Evolutionary conservation across 1,140 invertebrate species (phyloP), one percentile per base, ranked within the genome.

Genomic region (Thereuonema tuberculata): DNA sequence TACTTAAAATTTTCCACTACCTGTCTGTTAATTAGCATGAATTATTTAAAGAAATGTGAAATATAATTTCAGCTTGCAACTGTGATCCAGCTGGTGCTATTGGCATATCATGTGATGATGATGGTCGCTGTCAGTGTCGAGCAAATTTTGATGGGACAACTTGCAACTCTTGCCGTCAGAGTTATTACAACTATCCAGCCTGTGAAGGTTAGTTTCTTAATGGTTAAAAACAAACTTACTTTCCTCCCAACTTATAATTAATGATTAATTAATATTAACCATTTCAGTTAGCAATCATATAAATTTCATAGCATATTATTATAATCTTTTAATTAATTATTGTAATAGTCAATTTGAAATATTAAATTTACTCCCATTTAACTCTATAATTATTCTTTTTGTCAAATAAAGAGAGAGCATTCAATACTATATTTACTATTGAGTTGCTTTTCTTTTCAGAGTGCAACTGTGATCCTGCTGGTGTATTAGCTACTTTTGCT

Each of bases 381-480:
- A 43, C 37, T 43, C n/a, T n/a, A 9, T 15, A 53, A 20, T 17
- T 49, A 56, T 59, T 63, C 58, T 64, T 60, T 50, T 50, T 58
- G 71, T 72, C n/a, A n/a, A n/a, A n/a, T n/a, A n/a, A n/a, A n/a
- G n/a, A n/a, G n/a, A n/a, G n/a, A n/a, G n/a, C n/a, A n/a, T n/a
- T n/a, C n/a, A n/a, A n/a, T n/a, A n/a, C n/a, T n/a, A n/a, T n/a
- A n/a, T n/a, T n/a, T n/a, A n/a, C n/a, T n/a, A n/a, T n/a, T n/a
- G n/a, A n/a, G n/a, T n/a, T n/a, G n/a, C n/a, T n/a, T n/a, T n/a
- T n/a, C n/a, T n/a, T n/a, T n/a, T 59, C 63, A 84, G 90, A 89
- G 69, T 99, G 97, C 71, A 97, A 98, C 69, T 99, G 96, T 71
- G 87, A 99, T 76, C 96, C 95, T 1, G 85, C 88, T 60, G 96